Conservation (phyloP, 2,113 vertebrate species). For the Neolamprologus caudopunctatus region DNA sequence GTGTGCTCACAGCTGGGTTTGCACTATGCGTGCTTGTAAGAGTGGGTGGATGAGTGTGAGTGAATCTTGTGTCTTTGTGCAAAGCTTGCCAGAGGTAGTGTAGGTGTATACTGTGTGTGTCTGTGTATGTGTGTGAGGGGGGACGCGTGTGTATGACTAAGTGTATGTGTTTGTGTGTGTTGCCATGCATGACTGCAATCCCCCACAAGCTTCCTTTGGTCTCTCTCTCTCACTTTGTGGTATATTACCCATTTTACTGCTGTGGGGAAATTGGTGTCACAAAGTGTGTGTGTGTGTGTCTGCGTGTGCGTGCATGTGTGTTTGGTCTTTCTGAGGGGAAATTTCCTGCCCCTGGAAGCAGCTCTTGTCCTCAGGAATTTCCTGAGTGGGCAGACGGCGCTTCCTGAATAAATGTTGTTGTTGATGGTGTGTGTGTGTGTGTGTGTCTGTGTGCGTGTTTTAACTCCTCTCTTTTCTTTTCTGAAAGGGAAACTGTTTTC, state of each 20-base stretch:
- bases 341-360: constrained; percentile 99
- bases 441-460: neutral
- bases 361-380: constrained; percentile 96
- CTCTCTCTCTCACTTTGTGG: neutral
- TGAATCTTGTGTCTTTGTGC: constrained; percentile 49
- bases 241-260: neutral
- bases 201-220: constrained; percentile 3
- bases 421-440: constrained; percentile 38
- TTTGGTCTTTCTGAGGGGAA: constrained; percentile 82
- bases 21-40: constrained; percentile 31
- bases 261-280: neutral
- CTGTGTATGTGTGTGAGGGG: neutral
- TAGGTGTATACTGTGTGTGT: constrained; percentile 28
- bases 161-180: neutral
- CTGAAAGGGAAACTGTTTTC: constrained; percentile 91
- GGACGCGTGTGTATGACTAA: neutral
- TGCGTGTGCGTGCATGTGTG: constrained; percentile 2
- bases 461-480: constrained; percentile 47
- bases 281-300: neutral
- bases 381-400: constrained; percentile 96
- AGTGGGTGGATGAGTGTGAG: constrained; percentile 55
- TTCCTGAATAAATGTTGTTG: constrained; percentile 92
- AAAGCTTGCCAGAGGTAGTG: constrained; percentile 40
- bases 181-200: neutral
- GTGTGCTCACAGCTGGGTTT: constrained; percentile 40